Base-by-base conservation (phyloP, 2,888 invertebrate genomes). In the Andrena minutula region DNA sequence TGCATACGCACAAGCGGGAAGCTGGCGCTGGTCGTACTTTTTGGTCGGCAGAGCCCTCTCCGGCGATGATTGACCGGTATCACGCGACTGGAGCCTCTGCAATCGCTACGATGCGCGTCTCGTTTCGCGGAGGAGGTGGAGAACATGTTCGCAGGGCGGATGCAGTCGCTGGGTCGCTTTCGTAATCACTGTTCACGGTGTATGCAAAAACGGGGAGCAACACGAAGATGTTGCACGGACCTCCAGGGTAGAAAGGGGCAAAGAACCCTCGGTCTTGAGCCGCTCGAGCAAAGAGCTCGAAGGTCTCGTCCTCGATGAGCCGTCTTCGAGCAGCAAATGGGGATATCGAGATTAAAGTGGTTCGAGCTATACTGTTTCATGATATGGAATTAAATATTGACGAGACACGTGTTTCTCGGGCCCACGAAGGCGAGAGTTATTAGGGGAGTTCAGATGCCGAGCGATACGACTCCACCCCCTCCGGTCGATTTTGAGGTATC, bases 21-120 rank as follows among this genome's bases (percentile, higher is more conserved):
- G 60, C 78, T 66, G 64, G 71, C 79, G 26, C 26, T 56, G 64
- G 51, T 60, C 23, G 63, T 32, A 74, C 61, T 68, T 86, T 87
- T 84, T 83, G 85, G 85, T 82, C 88, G 86, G 85, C 89, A 86
- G 88, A 88, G 88, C 81, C 81, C 79, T 84, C 79, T 58, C 76
- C 30, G 81, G 79, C 84, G 88, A 91, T 92, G 92, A 92, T 92
- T 92, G 91, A 90, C 84, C 86, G 86, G 75, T 86, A 89, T 92
- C 92, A 92, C 92, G 92, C 92, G 89, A 92, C 84, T 80, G 79
- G 81, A 74, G 79, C 82, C 73, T 79, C 86, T 12, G 47, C 49
- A 26, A 41, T 16, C 41, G 41, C 16, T 30, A 20, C 32, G 64
- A 47, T 26, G 3, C 30, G 53, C 23, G 58, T 60, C 53, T 20